Percentiles rank a stretch among this genome's conserved stretches.
Evolutionary conservation across 2,888 invertebrate genomes (phyloP).

Genomic region (Dione juno): DNA sequence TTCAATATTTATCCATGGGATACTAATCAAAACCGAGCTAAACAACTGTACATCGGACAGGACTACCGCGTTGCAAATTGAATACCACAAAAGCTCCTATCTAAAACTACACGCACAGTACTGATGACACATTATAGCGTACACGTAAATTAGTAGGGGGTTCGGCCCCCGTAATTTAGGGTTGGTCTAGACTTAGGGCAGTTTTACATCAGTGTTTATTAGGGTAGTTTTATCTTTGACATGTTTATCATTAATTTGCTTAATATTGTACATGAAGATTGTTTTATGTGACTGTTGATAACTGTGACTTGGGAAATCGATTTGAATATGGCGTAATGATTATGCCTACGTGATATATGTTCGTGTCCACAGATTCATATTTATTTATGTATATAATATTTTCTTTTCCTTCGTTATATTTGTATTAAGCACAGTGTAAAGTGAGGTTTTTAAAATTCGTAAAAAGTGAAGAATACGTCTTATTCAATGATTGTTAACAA

Average conservation of each 20-base stretch:
- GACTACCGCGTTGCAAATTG: conserved; percentile 33
- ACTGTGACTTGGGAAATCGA: too few species aligned
- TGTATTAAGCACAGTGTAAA: too few species aligned
- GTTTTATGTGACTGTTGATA: too few species aligned
- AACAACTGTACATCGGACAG: conserved; percentile 30
- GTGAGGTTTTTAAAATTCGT: too few species aligned
- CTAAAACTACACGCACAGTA: conserved; percentile 30
- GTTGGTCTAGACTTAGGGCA: conserved; percentile 33
- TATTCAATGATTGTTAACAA: background rate
- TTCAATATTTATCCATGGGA: conserved; percentile 1
- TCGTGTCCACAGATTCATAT: too few species aligned
- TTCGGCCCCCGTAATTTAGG: conserved; percentile 40
- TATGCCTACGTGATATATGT: too few species aligned
- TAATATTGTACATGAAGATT: background rate
- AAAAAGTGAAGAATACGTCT: too few species aligned
- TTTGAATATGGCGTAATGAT: too few species aligned
- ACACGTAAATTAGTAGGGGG: conserved; percentile 43
- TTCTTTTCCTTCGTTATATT: too few species aligned
- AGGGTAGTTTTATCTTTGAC: conserved; percentile 13
- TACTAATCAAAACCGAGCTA: conserved; percentile 33
- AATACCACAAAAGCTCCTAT: conserved; percentile 38
- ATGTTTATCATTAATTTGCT: background rate
- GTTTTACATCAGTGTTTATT: conserved; percentile 28
- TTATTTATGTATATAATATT: too few species aligned
- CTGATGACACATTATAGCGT: conserved; percentile 43